Base-by-base conservation (phyloP, 2,888 invertebrate species). In the Fragum fragum region DNA sequence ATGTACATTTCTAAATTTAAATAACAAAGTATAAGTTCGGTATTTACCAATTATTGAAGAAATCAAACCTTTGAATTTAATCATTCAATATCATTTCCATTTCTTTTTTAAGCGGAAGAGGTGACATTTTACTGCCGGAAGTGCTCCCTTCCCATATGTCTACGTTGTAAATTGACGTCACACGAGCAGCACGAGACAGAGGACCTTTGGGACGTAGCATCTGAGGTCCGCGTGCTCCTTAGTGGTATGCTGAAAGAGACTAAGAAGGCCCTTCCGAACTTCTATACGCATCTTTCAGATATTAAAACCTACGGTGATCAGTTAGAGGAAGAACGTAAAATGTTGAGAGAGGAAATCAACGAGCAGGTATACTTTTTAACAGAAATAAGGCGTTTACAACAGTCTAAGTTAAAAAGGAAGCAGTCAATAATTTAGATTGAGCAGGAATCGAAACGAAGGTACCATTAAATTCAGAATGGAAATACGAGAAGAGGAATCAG, bases 131-230 rank as follows among this genome's bases (percentile, higher is more conserved):
- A 84, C 73, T 88, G 88, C 74, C 75, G 82, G 59, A 81, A 84
- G 68, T 88, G 88, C 61, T 29, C 69, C 55, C 76, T 82, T 14
- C 86, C 86, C 16, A 85, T 88, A 28, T 88, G 88, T 63, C 80
- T 88, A 7, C 79, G 88, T 14, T 88, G 88, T 61, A 88, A 88
- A 73, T 86, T 88, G 21, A 88, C 88, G 23, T 75, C 81, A 26
- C 88, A 88, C 71, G 88, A 88, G 66, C 86, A 86, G 47, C 88
- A 88, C 68, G 66, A 77, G 21, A 88, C 76, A 26, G 81, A 83
- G 23, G 88, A 87, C 59, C 76, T 88, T 1, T 78, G 79, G 7
- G 88, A 88, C 21, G 87, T 87, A 14, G 88, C 87, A 0, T 70
- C 79, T 21, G 85, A 85, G 59, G 84, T 84, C 16, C 82, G 88